Base-by-base conservation (phyloP, 2,888 invertebrate genomes). In the Apamea anceps region DNA sequence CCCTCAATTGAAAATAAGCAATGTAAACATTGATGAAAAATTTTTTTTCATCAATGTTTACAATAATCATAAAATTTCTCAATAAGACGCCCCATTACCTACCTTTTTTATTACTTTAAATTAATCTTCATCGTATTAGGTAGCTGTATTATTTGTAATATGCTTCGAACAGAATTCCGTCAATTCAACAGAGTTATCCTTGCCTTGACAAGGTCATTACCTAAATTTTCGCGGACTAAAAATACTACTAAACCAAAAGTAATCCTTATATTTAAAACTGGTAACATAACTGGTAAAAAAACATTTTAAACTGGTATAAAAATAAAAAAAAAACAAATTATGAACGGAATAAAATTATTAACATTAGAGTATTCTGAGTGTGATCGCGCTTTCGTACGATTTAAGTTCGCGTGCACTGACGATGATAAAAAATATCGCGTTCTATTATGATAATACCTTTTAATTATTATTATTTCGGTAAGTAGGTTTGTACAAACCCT, bases 351-450 rank as follows among this genome's bases (percentile, higher is more conserved):
- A 54, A 63, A 32, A 42, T 66, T n/a, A 66, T n/a, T 45, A 42
- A 76, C 25, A 7, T 18, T 12, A 5, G 8, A 28, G 32, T 65
- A 32, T 54, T 65, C 18, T n/a, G 25, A 32, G 13, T 57, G 45
- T 60, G 57, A 32, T 60, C 21, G 13, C 45, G 13, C n/a, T 48
- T 48, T n/a, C 21, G 21, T 37, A 62, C 37, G 48, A 51, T 21
- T 42, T 63, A 2, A 57, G 37, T 67, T n/a, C 67, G 15, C 13
- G n/a, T 12, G 79, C 79, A 67, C 48, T 25, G 57, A n/a, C 48
- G 37, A 42, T 28, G 57, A 57, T 13, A n/a, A 45, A n/a, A 62
- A 63, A 63, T 8, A n/a, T 13, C 18, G 18, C 32, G 57, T 57
- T 8, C 25, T 25, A 32, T 70, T 70, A 28, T 25, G 15, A 32